A percentile compares a stretch with the other conserved stretches of the same genome.
These are phyloP conservation scores for Heteractis magnifica DNA, from an alignment of 92 coral and sea anemone species.

Conservation along the genomic window DNA sequence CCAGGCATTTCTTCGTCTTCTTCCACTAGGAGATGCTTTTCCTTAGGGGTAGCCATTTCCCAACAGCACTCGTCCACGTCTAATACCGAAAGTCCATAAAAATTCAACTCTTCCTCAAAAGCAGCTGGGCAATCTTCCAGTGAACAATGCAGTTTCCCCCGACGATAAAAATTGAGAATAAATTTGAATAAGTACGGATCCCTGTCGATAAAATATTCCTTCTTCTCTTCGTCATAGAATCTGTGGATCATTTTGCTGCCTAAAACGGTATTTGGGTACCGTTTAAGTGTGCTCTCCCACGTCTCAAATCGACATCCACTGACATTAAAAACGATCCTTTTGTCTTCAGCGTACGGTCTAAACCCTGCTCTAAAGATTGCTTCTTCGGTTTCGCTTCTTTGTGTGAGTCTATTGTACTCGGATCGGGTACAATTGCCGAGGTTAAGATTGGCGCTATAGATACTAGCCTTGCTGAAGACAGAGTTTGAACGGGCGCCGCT, in stretches of 20 bases:
- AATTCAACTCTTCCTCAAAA: slow-evolving; percentile 87
- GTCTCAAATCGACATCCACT: slow-evolving; percentile 93
- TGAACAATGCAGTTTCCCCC: slow-evolving; percentile 89
- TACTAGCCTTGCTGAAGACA: slow-evolving; percentile 47
- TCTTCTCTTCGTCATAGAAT: slow-evolving; percentile 76
- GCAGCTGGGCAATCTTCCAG: slow-evolving; percentile 92
- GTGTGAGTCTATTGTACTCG: slow-evolving; percentile 5
- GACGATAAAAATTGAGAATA: slow-evolving; percentile 87
- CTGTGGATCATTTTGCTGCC: slow-evolving; percentile 79
- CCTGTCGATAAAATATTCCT: slow-evolving; percentile 88
- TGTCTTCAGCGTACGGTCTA: slow-evolving; percentile 54
- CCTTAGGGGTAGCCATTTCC: slow-evolving; percentile 76
- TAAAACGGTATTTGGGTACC: slow-evolving; percentile 78
- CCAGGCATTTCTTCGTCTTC: slow-evolving; percentile 68
- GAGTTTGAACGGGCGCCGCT: slow-evolving; percentile 46
- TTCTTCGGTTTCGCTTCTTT: slow-evolving; percentile 21
- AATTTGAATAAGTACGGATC: slow-evolving; percentile 93
- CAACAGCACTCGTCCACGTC: slow-evolving; percentile 92
- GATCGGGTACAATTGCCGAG: slow-evolving; percentile 10
- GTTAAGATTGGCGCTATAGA: slow-evolving; percentile 23
- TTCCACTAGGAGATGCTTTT: slow-evolving; percentile 62
- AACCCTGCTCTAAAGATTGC: slow-evolving; percentile 30
- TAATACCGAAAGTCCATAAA: slow-evolving; percentile 88
- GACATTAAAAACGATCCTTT: slow-evolving; percentile 70
- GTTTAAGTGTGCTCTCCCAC: slow-evolving; percentile 79